Base-by-base conservation (phyloP, 2,113 vertebrate genomes). In the Melanerpes formicivorus region DNA sequence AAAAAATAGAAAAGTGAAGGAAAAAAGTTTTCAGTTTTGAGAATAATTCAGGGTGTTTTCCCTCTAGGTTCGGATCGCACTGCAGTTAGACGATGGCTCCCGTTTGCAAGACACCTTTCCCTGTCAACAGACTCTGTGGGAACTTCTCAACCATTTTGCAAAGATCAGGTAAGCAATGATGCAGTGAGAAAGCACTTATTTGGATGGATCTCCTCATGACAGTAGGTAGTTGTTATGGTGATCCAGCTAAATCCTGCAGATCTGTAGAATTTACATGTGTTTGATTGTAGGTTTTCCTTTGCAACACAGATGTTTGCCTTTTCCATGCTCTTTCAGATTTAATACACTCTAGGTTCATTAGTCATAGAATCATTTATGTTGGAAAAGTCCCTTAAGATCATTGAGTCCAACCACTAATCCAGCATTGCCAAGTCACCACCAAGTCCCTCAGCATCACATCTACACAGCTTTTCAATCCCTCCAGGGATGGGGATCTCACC, bases 21-120 rank as follows among this genome's bases (percentile, higher is more conserved):
- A 46, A 40, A 9, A 54, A 22, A 5, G 29, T 81, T 81, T 55
- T 69, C 10, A 18, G 4, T 46, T 79, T 62, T 65, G 48, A 21
- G 17, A 13, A 60, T 5, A 59, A 90, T 67, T 77, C 10, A 9
- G 8, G 86, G 60, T 82, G 4, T 58, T 75, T 72, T 42, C 55
- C 30, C 56, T 66, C 1, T 37, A 99, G 99, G 98, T 99, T 56
- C 98, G 98, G 16, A 97, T 99, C 2, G 99, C 99, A 0, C 77
- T 99, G 34, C 99, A 99, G 50, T 96, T 99, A 75, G 98, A 99
- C 9, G 98, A 99, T 17, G 99, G 99, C 59, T 98, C 97, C 69
- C 97, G 99, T 88, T 94, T 99, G 58, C 99, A 99, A 88, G 98
- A 96, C n/a, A 96, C 97, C 5, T 99, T 99, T 95, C 97, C 93